Evolutionary conservation across 2,797 vertebrate genomes (phyloP).

Genomic region (Chaetophractus vellerosus): DNA sequence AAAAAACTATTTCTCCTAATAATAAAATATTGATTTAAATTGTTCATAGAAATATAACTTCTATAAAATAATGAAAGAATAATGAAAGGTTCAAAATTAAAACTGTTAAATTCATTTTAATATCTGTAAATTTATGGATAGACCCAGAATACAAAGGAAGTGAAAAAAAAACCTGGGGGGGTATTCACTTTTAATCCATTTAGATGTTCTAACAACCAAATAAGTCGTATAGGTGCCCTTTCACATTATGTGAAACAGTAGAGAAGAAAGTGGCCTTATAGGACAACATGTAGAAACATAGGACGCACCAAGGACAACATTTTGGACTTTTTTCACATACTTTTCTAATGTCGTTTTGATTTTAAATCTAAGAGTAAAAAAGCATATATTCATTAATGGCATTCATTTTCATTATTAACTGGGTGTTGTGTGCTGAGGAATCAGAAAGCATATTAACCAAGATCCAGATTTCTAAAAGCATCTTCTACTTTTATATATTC

Average conservation of each 20-base stretch:
- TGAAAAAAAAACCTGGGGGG: background rate
- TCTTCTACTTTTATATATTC: conserved; percentile 80
- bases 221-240: background rate
- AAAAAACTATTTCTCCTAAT: background rate
- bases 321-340: background rate
- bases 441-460: conserved; percentile 84
- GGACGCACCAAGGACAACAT: background rate
- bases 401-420: conserved; percentile 85
- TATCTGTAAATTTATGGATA: conserved; percentile 26
- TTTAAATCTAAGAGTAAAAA: background rate
- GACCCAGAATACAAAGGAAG: background rate
- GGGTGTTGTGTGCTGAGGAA: conserved; percentile 81
- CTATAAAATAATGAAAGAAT: conserved; percentile 14
- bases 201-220: background rate
- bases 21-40: conserved; percentile 15
- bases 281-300: background rate
- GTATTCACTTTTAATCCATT: conserved; percentile 27
- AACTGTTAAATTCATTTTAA: background rate
- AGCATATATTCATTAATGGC: conserved; percentile 63
- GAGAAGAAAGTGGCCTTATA: conserved; percentile 2
- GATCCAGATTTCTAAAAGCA: conserved; percentile 56
- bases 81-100: conserved; percentile 39
- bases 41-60: background rate
- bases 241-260: background rate
- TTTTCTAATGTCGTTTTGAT: background rate